A percentile compares a stretch with the other conserved stretches of the same genome.
phyloP scores from a whole-genome alignment of 2,888 invertebrate genomes.

The Eulithis prunata region DNA sequence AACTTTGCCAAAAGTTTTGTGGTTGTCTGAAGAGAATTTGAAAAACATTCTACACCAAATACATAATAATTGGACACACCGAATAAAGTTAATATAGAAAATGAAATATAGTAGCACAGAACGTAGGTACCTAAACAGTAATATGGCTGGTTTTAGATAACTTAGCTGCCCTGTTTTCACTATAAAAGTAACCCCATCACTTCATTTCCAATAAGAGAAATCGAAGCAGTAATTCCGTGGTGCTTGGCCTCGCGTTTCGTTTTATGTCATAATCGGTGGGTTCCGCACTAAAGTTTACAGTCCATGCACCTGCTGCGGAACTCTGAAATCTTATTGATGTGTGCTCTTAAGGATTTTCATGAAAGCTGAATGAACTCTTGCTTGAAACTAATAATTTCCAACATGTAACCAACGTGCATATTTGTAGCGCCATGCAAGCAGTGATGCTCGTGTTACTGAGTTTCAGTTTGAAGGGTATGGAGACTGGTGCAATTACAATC shows the following conservation, averaged over 20 bases:
- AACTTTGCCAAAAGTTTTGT: too few relatives aligned
- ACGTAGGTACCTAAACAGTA: not conserved
- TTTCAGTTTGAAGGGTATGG: too few relatives aligned
- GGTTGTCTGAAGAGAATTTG: too few relatives aligned
- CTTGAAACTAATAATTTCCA: not conserved
- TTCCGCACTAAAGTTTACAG: conserved; percentile 41
- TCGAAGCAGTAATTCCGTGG: conserved; percentile 7
- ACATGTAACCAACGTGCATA: too few relatives aligned
- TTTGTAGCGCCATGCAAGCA: too few relatives aligned
- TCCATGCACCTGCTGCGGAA: conserved; percentile 39
- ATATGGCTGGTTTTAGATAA: not conserved
- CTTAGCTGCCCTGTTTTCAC: not conserved
- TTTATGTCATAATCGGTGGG: conserved; percentile 45
- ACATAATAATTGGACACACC: too few relatives aligned
- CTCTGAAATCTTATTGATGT: conserved; percentile 40
- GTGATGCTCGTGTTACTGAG: too few relatives aligned
- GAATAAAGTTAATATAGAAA: too few relatives aligned
- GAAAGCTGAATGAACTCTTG: not conserved
- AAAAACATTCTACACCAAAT: too few relatives aligned
- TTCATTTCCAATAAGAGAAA: not conserved
- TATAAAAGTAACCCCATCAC: not conserved
- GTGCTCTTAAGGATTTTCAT: conserved; percentile 4
- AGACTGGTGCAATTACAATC: too few relatives aligned
- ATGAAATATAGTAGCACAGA: too few relatives aligned
- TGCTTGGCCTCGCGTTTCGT: conserved; percentile 16